Evolutionary conservation across 2,888 invertebrate genomes (phyloP).

Genomic region (Cosmia pyralina): DNA sequence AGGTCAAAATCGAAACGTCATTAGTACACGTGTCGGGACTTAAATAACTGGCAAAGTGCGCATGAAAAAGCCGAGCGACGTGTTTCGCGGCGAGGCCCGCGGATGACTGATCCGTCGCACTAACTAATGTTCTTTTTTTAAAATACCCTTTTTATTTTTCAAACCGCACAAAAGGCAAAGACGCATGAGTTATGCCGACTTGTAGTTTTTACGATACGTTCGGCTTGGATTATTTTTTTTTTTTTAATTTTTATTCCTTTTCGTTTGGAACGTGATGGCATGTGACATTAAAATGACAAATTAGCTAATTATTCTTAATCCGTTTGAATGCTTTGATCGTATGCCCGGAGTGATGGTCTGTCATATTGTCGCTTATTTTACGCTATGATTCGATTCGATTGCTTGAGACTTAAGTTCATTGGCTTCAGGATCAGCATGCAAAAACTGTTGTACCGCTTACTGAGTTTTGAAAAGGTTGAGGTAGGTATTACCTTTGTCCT

Average conservation of each 20-base stretch:
- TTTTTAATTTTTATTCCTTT: constrained; percentile 84
- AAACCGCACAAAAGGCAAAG: constrained; percentile 86
- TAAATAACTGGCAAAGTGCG: constrained; percentile 77
- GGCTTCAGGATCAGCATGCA: constrained; percentile 63
- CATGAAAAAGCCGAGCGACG: constrained; percentile 80
- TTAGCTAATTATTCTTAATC: constrained; percentile 90
- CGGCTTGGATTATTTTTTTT: constrained; percentile 87
- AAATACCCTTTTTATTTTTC: constrained; percentile 83
- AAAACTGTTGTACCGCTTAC: constrained; percentile 53
- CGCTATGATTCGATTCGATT: constrained; percentile 69
- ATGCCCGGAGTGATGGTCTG: constrained; percentile 78
- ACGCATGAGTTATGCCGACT: constrained; percentile 87
- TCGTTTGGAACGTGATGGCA: constrained; percentile 87
- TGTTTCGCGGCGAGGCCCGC: constrained; percentile 81
- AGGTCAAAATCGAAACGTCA: constrained; percentile 82
- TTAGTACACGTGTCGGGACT: constrained; percentile 75
- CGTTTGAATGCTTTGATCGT: constrained; percentile 85
- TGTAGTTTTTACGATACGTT: constrained; percentile 88
- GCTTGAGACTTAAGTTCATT: constrained; percentile 75
- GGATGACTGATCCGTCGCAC: constrained; percentile 89
- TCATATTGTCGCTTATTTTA: constrained; percentile 75
- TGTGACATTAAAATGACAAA: constrained; percentile 90
- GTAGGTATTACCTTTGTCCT: constrained; percentile 16
- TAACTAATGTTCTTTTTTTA: constrained; percentile 87
- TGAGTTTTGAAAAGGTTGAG: constrained; percentile 24